Percentiles rank a stretch among this genome's conserved stretches.
Conservation (phyloP, 1,140 invertebrate species). For the Caenorhabditis inopinata region DNA sequence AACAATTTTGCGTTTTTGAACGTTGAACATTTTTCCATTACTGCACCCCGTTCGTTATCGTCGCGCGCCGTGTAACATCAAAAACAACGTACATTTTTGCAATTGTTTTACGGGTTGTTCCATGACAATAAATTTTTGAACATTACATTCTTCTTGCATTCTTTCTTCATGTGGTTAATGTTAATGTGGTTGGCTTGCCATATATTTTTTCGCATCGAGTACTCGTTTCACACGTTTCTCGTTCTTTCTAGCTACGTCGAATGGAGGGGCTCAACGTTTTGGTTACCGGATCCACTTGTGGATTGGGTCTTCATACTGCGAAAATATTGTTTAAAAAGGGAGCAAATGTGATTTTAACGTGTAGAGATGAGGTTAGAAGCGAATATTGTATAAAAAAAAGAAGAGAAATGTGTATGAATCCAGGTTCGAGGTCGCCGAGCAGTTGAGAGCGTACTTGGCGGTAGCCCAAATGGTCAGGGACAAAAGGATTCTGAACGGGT, state of each 20-base stretch:
- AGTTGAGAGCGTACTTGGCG: not conserved
- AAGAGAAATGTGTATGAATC: not conserved
- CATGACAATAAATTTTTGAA: too few relatives aligned
- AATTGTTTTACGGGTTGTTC: too few relatives aligned
- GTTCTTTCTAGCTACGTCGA: not conserved
- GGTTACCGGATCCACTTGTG: constrained; percentile 7
- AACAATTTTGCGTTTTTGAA: too few relatives aligned
- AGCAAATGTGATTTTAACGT: constrained; percentile 18
- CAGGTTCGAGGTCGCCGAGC: constrained; percentile 20
- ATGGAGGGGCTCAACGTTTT: not conserved
- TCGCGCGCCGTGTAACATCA: too few relatives aligned
- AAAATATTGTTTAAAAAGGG: constrained; percentile 8
- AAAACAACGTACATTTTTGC: too few relatives aligned
- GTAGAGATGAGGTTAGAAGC: constrained; percentile 21
- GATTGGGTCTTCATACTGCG: constrained; percentile 12
- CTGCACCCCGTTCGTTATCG: too few relatives aligned
- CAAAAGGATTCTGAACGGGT: not conserved
- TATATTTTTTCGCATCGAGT: too few relatives aligned
- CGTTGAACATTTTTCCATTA: too few relatives aligned
- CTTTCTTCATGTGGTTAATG: too few relatives aligned
- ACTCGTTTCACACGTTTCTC: not conserved
- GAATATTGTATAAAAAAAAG: not conserved
- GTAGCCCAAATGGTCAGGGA: not conserved
- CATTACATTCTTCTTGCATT: too few relatives aligned
- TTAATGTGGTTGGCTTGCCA: too few relatives aligned